Evolutionary conservation across 2,797 vertebrate species (phyloP), one percentile per base, ranked within the genome.

Genomic region (Argentina silus): DNA sequence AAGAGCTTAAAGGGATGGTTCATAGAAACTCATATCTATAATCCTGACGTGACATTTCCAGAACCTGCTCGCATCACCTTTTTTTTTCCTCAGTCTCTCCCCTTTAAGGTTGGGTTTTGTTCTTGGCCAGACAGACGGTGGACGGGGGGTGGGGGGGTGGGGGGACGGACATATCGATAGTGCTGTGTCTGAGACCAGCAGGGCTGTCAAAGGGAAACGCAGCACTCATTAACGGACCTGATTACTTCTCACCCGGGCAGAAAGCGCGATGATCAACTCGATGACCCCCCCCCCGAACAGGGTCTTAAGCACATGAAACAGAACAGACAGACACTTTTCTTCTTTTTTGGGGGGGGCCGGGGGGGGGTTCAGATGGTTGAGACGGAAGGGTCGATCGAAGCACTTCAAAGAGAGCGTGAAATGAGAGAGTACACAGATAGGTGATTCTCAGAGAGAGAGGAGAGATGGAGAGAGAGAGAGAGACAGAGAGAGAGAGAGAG

Each of bases 211-310:
- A 88, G 78, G 27, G 89, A 88, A 50, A 44, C 66, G 56, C 43
- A 78, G 79, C 82, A 69, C 84, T 89, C 90, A 91, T 91, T 92
- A 89, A 93, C 90, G 83, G 83, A 78, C 83, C 82, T 71, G 87
- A 91, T 90, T 88, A 86, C 86, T 84, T 84, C 84, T 82, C 43
- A 60, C 23, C 57, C 57, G 14, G 36, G 43, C 14, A 42, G 81
- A 80, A 76, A 72, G 78, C 50, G 47, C 50, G 47, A 86, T 81
- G 68, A 75, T 78, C 78, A 75, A 53, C 50, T 59, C 43, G 21
- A n/a, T 70, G 67, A 78, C 72, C 78, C 70, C 44, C 44, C 21
- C 72, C 69, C 17, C 27, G 27, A 36, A 36, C 23, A 70, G 21
- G 17, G 64, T 67, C 68, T 64, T 56, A 56, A 73, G 69, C 73